A percentile compares a stretch with the other conserved stretches of the same genome.
Evolutionary conservation across 1,140 invertebrate species (phyloP).

Genomic region (Stenopsyche tienmushanensis): DNA sequence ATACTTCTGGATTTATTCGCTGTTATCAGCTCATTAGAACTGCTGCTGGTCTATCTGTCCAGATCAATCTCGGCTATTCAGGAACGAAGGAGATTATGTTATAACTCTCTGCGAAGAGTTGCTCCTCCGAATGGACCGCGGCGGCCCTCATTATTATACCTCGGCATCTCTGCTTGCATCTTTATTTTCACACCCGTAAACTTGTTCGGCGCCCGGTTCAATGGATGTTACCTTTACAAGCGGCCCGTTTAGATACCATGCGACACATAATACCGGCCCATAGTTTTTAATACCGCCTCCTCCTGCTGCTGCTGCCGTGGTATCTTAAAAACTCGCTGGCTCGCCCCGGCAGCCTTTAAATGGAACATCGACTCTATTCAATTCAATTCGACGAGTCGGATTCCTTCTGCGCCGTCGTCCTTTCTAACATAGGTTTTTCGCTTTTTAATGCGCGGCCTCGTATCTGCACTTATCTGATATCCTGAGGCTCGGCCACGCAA

Average conservation of each 20-base stretch:
- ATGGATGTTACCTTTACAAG: conserved; percentile 17
- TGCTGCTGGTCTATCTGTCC: too few species aligned
- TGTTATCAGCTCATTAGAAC: too few species aligned
- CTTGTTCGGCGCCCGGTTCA: conserved; percentile 26
- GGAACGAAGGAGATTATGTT: too few species aligned
- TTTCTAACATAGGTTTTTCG: conserved; percentile 7
- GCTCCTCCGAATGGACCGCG: too few species aligned
- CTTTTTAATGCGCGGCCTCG: not conserved
- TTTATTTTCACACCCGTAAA: conserved; percentile 41
- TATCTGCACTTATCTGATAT: conserved; percentile 18
- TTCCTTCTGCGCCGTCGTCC: conserved; percentile 17
- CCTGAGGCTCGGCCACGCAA: conserved; percentile 2
- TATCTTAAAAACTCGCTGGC: too few species aligned
- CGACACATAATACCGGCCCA: not conserved
- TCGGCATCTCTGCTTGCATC: conserved; percentile 29
- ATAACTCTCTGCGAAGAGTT: too few species aligned
- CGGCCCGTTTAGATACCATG: conserved; percentile 7
- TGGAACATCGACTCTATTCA: conserved; percentile 31
- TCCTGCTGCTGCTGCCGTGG: too few species aligned
- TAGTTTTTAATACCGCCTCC: conserved; percentile 16
- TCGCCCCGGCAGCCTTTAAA: not conserved
- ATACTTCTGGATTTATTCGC: too few species aligned
- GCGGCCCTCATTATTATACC: conserved; percentile 15
- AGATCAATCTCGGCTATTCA: too few species aligned
- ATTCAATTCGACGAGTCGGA: conserved; percentile 35